Base-by-base conservation (phyloP, 2,888 invertebrate genomes). In the Erpobdella octoculata region DNA sequence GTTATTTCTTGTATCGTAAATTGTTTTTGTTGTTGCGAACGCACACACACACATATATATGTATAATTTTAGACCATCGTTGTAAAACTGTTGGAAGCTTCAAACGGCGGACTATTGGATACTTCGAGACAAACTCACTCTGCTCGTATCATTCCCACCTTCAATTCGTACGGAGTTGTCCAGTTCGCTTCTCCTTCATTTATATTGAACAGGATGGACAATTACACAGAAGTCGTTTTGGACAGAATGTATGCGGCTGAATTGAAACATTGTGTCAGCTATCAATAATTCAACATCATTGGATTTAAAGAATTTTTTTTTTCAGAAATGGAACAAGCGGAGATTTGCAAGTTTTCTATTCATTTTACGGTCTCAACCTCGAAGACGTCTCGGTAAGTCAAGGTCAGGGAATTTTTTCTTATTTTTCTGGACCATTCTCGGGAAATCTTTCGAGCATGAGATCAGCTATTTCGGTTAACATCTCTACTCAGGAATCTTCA, bases 141-240 rank as follows among this genome's bases (percentile, higher is more conserved):
- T 1, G 75, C 81, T 28, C 75, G 76, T 53, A 80, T 82, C 38
- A 73, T 74, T 18, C 78, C 81, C 12, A 82, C 81, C 76, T 81
- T 81, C 75, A 79, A 80, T 71, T 81, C 82, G 3, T 79, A 81
- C 74, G 82, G 82, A 0, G 75, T 76, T 9, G 76, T 82, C 5
- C 76, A 79, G 74, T 78, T 82, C 68, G 67, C 75, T 8, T 21
- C 53, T n/a, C 18, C 5, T 6, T 53, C 53, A 1, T 53, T 53
- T 28, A 21, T 53, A n/a, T 28, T 53, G 53, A 28, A 53, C 8
- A 53, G 53, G 8, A 53, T 8, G 6, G 4, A 53, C 15, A 9
- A 53, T 21, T 5, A 53, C 21, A 53, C 21, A 5, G 28, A 53
- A 21, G 28, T 53, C 21, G 4, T 28, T n/a, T 2, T 53, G 5